Base-by-base conservation (phyloP, 1,140 invertebrate genomes). In the Hetaerina americana region DNA sequence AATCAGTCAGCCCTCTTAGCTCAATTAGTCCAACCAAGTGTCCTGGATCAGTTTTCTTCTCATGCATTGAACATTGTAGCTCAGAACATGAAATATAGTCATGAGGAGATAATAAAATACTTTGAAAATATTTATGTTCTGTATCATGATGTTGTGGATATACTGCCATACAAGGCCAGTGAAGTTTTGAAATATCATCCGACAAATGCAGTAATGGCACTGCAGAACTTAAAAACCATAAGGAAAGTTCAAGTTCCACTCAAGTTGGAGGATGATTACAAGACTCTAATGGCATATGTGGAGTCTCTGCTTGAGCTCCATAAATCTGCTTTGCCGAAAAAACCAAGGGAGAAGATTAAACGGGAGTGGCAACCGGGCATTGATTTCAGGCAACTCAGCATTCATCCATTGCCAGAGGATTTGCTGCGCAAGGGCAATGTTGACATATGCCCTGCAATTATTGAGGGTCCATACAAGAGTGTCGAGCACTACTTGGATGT, bases 401-500 rank as follows among this genome's bases (percentile, higher is more conserved):
- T 24, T 15, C 26, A 68, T 15, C 67, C 67, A 18, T 1, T 26
- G 18, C 67, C 67, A 3, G 24, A 68, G 24, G 67, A 68, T 26
- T 6, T 68, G 6, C 2, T 68, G 12, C 12, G 2, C 12, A 26
- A 68, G 2, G 12, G 12, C 66, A 77, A 74, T 68, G 78, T 77
- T 22, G 86, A 83, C 79, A 73, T 90, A 10, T 79, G 86, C 2
- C 79, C 83, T 12, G 90, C 89, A 77, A 85, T 87, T 66, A 77
- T 85, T 0, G 75, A 84, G 28, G 89, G 88, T 1, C 76, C 79
- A 0, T 93, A 90, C 78, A 74, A 80, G 5, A 80, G 84, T 77
- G 80, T 86, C 0, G 83, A 90, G 27, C 86, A 92, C 74, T 95
- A 95, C 77, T 78, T 95, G 12, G 90, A 92, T 76, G 83, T 89